Conservation (phyloP, 2,888 invertebrate species). For the Yponomeuta plumbellus region DNA sequence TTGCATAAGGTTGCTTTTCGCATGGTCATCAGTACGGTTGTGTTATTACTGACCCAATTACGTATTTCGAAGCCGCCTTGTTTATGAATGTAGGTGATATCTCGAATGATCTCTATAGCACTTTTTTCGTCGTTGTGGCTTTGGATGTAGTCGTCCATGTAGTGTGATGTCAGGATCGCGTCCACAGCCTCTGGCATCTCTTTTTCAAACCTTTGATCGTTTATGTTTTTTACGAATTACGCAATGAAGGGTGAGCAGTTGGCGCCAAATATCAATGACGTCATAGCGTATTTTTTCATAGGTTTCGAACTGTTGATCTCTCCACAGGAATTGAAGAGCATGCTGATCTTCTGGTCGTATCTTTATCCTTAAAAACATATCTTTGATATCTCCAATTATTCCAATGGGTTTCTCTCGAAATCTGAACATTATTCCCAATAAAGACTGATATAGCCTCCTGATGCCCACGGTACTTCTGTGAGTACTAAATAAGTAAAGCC, state of each 20-base stretch:
- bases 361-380: constrained; percentile 31
- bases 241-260: constrained; percentile 24
- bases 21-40: not conserved
- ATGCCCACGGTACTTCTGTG: no score
- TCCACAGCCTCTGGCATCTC: constrained; percentile 12
- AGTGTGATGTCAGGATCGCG: not conserved
- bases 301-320: not conserved
- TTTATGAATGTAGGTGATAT: constrained; percentile 14
- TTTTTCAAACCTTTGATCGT: constrained; percentile 18
- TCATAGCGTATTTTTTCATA: constrained; percentile 17
- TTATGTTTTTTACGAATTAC: constrained; percentile 25
- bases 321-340: constrained; percentile 35
- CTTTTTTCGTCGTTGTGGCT: constrained; percentile 9
- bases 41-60: constrained; percentile 28
- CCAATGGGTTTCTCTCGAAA: constrained; percentile 17
- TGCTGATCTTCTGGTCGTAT: constrained; percentile 32
- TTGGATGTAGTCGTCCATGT: constrained; percentile 16
- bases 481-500: no score
- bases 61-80: constrained; percentile 20
- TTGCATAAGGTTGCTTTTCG: constrained; percentile 1
- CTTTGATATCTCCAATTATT: constrained; percentile 24
- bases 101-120: not conserved
- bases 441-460: no score
- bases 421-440: constrained; percentile 13
- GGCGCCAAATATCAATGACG: constrained; percentile 21